Base-by-base conservation (phyloP, 2,113 vertebrate genomes). In the Chloropsis cyanopogon region DNA sequence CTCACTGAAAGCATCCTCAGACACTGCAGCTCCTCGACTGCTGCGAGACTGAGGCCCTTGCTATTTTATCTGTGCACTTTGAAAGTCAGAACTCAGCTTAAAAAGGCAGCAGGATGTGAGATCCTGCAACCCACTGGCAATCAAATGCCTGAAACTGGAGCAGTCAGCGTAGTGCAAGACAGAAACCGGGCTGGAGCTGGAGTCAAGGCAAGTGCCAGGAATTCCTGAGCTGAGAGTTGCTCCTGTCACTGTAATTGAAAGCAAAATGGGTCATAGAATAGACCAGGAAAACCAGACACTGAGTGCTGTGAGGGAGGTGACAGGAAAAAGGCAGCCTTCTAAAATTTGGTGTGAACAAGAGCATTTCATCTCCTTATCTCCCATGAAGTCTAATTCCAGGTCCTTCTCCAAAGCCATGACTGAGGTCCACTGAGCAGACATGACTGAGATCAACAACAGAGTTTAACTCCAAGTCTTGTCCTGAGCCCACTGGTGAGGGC, bases 361-460 rank as follows among this genome's bases (percentile, higher is more conserved):
- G 31, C 59, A 24, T 3, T 42, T 63, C 33, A 52, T 16, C 41
- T 70, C 61, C 37, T 81, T 10, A 8, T 16, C 15, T 50, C n/a
- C 59, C 64, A 52, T 6, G 11, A 20, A 28, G 13, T 3, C 37
- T 2, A 11, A 23, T 10, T 52, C 66, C 44, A 42, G 29, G 7
- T 68, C 71, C 28, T 59, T 14, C 69, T 61, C 71, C 59, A 35
- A 12, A 66, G 61, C 22, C 31, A 14, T 2, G 18, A 15, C 12
- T n/a, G 0, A 7, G 12, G 20, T 39, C 10, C n/a, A 3, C 11
- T 21, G 42, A 33, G 57, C 12, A 64, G 50, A 16, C 18, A 22
- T 37, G 37, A 37, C 1, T 0, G 9, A 70, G 1, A 6, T 7
- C 37, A 53, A 2, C 26, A 14, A 2, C 2, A 54, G 13, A 22